Evolutionary conservation across 2,888 invertebrate species (phyloP), one percentile per base, ranked within the genome.

Genomic region (Plebejus argus): DNA sequence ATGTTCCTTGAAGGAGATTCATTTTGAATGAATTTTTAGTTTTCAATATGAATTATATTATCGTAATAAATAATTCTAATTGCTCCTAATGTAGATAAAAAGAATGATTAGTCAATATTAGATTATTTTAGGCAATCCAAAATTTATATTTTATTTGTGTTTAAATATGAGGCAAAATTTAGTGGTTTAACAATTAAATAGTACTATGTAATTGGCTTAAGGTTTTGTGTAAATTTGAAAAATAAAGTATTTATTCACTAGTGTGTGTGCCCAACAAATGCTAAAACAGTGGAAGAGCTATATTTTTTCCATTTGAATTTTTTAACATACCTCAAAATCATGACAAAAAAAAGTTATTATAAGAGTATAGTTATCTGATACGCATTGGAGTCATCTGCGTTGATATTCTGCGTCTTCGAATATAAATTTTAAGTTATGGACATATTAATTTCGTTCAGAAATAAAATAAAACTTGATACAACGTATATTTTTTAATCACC

Each of bases 251-350:
- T 66, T 6, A 66, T 33, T 20, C 10, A 33, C 23, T 6, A 72
- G 72, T 72, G 72, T 72, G 45, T 72, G 72, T 72, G 72, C 72
- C 72, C 49, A 20, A 72, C 4, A 5, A 45, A 72, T 10, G 8
- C 15, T 49, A 6, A 23, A 39, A n/a, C 4, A 45, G 39, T n/a
- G 18, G 18, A 12, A 23, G 18, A 66, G 28, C 15, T 71, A 33
- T 23, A 74, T 74, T 72, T 53, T 49, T 72, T 72, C 12, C 39
- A 20, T 72, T 49, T 28, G 53, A 15, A 53, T 28, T 49, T 74
- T 71, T 7, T 28, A 3, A 74, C 20, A 49, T 74, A 74, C 53
- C 74, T 74, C 74, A 74, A 74, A 74, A 74, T 74, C 74, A 74
- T 74, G 53, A 53, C 74, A 74, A 28, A 53, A 28, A 18, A 74